A percentile compares a stretch with the other conserved stretches of the same genome.
Evolutionary conservation across 2,113 vertebrate species (phyloP).

Genomic region (Lynx canadensis): DNA sequence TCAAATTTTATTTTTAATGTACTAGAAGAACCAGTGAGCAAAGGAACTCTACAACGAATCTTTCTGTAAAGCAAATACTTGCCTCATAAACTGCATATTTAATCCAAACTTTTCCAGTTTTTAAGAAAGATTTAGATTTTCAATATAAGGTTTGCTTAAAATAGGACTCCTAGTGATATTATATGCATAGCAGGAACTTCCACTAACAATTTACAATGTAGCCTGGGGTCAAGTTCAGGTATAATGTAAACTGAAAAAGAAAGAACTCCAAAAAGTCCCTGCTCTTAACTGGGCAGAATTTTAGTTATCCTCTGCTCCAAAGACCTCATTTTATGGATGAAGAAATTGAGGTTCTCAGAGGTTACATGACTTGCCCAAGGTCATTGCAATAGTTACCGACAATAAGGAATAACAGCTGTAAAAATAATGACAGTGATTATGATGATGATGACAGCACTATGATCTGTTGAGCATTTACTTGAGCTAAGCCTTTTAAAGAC

Average conservation of each 20-base stretch:
- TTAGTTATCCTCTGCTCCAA: neutral
- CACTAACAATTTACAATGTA: neutral
- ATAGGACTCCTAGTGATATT: neutral
- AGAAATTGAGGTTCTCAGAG: conserved; percentile 53
- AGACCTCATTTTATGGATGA: conserved; percentile 50
- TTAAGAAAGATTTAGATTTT: conserved; percentile 31
- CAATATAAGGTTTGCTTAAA: neutral
- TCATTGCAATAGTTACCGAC: conserved; percentile 45
- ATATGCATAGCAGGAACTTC: neutral
- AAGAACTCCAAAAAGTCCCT: neutral
- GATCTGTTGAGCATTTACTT: conserved; percentile 60
- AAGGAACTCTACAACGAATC: neutral
- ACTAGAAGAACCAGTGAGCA: neutral
- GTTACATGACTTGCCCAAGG: conserved; percentile 66
- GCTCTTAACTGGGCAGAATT: neutral
- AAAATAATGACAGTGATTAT: conserved; percentile 67
- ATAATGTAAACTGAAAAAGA: conserved; percentile 26
- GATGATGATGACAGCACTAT: conserved; percentile 61
- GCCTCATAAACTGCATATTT: conserved; percentile 3
- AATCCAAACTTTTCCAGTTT: conserved; percentile 19
- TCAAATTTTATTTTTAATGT: conserved; percentile 59
- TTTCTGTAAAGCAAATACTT: conserved; percentile 47
- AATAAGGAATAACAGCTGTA: conserved; percentile 62
- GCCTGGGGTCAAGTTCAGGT: neutral
- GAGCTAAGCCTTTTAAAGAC: conserved; percentile 70